phyloP scores from a whole-genome alignment of 2,888 invertebrate species.

The Salticus scenicus region DNA sequence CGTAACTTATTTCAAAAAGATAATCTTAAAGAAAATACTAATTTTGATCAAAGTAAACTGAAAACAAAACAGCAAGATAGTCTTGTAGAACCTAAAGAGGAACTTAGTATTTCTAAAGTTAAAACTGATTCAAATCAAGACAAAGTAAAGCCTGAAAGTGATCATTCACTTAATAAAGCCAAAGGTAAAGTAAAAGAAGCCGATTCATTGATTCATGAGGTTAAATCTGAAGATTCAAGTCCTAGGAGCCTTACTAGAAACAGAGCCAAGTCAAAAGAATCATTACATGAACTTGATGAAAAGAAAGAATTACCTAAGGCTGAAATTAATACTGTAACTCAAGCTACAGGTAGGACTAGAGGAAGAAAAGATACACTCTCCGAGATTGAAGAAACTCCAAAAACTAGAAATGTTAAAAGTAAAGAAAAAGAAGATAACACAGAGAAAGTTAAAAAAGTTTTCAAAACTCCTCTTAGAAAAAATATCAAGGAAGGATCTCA shows the following conservation, averaged over 20 bases:
- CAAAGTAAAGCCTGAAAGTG: constrained; percentile 45
- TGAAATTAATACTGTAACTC: background rate
- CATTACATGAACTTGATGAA: constrained; percentile 29
- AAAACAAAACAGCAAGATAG: constrained; percentile 31
- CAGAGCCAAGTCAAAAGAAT: constrained; percentile 39
- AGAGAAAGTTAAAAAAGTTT: constrained; percentile 37
- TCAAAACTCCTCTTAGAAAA: constrained; percentile 40
- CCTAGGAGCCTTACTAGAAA: constrained; percentile 54
- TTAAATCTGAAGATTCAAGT: constrained; percentile 17
- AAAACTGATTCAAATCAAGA: constrained; percentile 19
- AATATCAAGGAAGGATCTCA: constrained; percentile 43
- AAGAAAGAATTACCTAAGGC: constrained; percentile 20
- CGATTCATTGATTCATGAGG: background rate
- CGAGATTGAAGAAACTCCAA: constrained; percentile 35
- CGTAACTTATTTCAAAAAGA: background rate
- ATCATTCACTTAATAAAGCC: background rate
- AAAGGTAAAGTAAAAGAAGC: constrained; percentile 26
- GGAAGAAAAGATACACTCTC: constrained; percentile 26
- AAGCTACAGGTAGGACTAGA: constrained; percentile 29
- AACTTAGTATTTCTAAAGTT: constrained; percentile 16
- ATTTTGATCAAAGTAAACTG: background rate
- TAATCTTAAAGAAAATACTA: background rate
- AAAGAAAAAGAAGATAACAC: constrained; percentile 32
- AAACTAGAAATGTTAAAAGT: constrained; percentile 19
- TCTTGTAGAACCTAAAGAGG: constrained; percentile 13